These are phyloP conservation scores for Campylomormyrus tamandua DNA, from an alignment of 2,113 vertebrate species.

Conservation along the genomic window DNA sequence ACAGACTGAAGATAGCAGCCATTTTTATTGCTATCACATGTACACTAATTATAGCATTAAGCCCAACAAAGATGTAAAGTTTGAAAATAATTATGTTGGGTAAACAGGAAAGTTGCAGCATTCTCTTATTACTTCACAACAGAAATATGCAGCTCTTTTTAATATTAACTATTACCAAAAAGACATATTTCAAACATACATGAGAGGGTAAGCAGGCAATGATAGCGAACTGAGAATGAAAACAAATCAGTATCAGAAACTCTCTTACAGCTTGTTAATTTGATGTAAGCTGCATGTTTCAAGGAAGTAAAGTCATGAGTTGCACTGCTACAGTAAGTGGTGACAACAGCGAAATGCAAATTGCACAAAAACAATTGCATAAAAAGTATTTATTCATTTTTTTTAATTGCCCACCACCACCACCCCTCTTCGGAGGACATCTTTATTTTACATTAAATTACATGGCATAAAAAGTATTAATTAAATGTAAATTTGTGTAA, in stretches of 20 bases:
- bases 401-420: no score
- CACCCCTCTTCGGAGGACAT: no score
- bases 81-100: not conserved
- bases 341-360: not conserved
- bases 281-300: not conserved
- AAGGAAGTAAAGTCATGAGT: not conserved
- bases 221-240: not conserved
- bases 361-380: not conserved
- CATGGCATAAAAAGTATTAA: not conserved
- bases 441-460: no score
- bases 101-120: not conserved
- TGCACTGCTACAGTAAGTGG: not conserved
- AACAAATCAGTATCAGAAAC: not conserved
- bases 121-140: not conserved
- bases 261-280: not conserved
- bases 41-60: not conserved
- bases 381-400: not conserved
- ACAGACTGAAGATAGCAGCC: not conserved
- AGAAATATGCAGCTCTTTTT: not conserved
- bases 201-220: not conserved
- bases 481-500: not conserved
- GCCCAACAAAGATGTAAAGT: not conserved
- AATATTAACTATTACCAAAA: not conserved
- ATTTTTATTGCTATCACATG: not conserved
- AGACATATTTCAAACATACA: not conserved